Base-by-base conservation (phyloP, 2,888 invertebrate species). In the Yponomeuta plumbellus region DNA sequence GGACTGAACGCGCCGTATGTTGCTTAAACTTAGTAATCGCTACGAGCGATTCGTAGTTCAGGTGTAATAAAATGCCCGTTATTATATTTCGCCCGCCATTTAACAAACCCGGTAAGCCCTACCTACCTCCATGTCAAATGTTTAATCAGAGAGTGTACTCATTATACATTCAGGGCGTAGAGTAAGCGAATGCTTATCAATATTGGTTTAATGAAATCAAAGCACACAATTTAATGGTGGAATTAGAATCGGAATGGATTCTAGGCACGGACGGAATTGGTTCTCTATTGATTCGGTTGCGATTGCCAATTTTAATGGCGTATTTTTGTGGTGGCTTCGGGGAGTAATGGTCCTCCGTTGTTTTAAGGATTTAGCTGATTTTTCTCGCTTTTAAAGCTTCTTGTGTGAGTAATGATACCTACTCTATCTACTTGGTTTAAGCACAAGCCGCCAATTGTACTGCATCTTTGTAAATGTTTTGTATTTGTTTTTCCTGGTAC, bases 201-300 rank as follows among this genome's bases (percentile, higher is more conserved):
- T 61, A 61, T 61, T 61, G 61, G 61, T 61, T 61, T 61, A 34
- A 61, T 61, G 61, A 61, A 61, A 61, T 61, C 34, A 61, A 61
- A 61, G 61, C 61, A 61, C 61, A 61, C 61, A 61, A 23, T 61
- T 61, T 61, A 61, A 61, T 61, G 61, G 61, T 34, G 26, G 17
- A 61, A 34, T 61, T 61, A 61, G 61, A 61, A 61, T 61, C 13
- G 17, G 22, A 62, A 62, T 20, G 62, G 39, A 62, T 62, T 62
- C 62, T n/a, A 62, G 62, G 17, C 62, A 62, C 62, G 62, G 62
- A 39, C 23, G n/a, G 26, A 39, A 40, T 62, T 20, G 59, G 22
- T 17, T 22, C 22, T n/a, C 21, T 59, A 59, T 59, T 59, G 59
- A 59, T 59, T 59, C 59, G 23, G 1, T 59, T n/a, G 59, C 6